Evolutionary conservation across 2,113 vertebrate genomes (phyloP).

Genomic region (Pelodiscus sinensis): DNA sequence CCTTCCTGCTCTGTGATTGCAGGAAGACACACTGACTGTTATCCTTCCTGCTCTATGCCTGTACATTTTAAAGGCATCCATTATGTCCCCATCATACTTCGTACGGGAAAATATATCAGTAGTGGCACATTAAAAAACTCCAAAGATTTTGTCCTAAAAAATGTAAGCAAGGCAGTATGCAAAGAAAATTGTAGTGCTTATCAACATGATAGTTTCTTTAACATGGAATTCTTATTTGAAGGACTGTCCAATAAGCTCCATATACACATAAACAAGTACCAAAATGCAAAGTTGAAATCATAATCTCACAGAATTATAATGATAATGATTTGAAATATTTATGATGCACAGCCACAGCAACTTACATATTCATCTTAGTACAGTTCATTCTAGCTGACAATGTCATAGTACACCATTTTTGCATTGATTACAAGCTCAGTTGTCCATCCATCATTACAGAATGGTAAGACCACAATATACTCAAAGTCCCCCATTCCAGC

Average conservation of each 20-base stretch:
- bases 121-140: not conserved
- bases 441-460: not conserved
- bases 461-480: not conserved
- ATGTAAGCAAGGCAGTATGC: not conserved
- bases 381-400: not conserved
- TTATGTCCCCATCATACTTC: not conserved
- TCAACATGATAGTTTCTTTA: not conserved
- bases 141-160: not conserved
- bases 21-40: no score
- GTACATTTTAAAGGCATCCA: not conserved
- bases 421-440: not conserved
- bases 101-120: not conserved
- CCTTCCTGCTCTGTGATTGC: no score
- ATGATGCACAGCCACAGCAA: not conserved
- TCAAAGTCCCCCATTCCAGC: not conserved
- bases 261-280: not conserved
- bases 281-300: not conserved
- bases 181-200: not conserved
- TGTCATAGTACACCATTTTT: not conserved
- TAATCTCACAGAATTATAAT: not conserved
- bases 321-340: not conserved
- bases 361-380: not conserved
- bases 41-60: not conserved
- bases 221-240: not conserved
- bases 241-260: conserved; percentile 17